phyloP scores from a whole-genome alignment of 2,113 vertebrate species.

The Campylomormyrus tamandua region DNA sequence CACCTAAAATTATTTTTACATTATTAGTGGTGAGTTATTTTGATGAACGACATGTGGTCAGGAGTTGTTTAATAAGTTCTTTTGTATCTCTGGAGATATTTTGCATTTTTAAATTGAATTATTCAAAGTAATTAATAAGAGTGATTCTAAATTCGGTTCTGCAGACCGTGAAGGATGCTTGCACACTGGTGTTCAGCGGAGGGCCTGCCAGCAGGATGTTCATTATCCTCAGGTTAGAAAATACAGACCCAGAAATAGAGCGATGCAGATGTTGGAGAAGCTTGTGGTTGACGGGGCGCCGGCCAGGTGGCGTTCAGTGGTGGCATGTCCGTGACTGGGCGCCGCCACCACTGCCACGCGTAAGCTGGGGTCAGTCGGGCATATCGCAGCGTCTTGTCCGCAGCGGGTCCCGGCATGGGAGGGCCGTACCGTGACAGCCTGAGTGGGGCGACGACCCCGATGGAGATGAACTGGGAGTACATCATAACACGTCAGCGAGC shows the following conservation, averaged over 20 bases:
- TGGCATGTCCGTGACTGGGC: not conserved
- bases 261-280: constrained; percentile 1
- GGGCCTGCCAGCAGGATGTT: not conserved
- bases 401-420: not conserved
- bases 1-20: not conserved
- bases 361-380: not conserved
- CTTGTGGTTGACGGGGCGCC: not conserved
- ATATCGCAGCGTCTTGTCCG: not conserved
- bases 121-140: not conserved
- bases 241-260: constrained; percentile 3
- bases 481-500: not conserved
- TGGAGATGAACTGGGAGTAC: not conserved
- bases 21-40: not conserved
- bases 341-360: not conserved
- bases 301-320: not conserved
- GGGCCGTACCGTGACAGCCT: not conserved
- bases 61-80: not conserved
- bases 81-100: not conserved
- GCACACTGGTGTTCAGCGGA: not conserved
- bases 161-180: not conserved
- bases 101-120: not conserved
- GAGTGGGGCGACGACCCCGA: not conserved
- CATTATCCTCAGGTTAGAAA: constrained; percentile 3
- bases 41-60: not conserved
- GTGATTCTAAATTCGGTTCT: not conserved